A percentile compares a stretch with the other conserved stretches of the same genome.
These are phyloP conservation scores for Drosophila bocki DNA, from an alignment of 1,140 invertebrate genomes.

Conservation along the genomic window DNA sequence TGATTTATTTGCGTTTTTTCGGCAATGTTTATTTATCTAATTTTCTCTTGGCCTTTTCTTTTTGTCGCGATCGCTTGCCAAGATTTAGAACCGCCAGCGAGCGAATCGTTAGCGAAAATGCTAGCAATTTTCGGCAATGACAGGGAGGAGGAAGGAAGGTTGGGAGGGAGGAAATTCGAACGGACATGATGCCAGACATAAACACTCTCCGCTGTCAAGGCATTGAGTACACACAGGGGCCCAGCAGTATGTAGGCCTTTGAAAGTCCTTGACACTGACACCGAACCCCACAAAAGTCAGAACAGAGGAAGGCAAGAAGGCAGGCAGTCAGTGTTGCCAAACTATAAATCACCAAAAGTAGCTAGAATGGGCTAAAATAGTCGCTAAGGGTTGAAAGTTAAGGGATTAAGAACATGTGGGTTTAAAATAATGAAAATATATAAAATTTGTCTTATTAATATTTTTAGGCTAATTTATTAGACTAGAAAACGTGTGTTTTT, in stretches of 20 bases:
- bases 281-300: slow-evolving; percentile 21
- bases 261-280: slow-evolving; percentile 78
- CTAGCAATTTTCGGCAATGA: slow-evolving; percentile 49
- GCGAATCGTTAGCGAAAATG: slow-evolving; percentile 61
- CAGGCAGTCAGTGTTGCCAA: slow-evolving; percentile 6
- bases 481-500: too few species aligned
- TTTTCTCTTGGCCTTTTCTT: slow-evolving; percentile 60
- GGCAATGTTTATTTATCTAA: slow-evolving; percentile 77
- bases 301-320: slow-evolving; percentile 2
- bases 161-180: slow-evolving; percentile 14
- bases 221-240: slow-evolving; percentile 38
- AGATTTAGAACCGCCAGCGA: slow-evolving; percentile 46
- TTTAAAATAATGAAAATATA: not conserved
- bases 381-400: too few species aligned
- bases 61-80: slow-evolving; percentile 65
- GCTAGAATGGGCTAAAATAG: not conserved
- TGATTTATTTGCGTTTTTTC: slow-evolving; percentile 69
- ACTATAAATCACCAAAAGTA: not conserved
- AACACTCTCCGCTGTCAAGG: slow-evolving; percentile 51
- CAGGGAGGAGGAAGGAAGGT: not conserved
- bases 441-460: too few species aligned
- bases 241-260: slow-evolving; percentile 25
- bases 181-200: slow-evolving; percentile 54
- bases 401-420: not conserved
- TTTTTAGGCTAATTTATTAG: too few species aligned